Evolutionary conservation across 2,888 invertebrate genomes (phyloP), one percentile per base, ranked within the genome.

Genomic region (Agriotes lineatus): DNA sequence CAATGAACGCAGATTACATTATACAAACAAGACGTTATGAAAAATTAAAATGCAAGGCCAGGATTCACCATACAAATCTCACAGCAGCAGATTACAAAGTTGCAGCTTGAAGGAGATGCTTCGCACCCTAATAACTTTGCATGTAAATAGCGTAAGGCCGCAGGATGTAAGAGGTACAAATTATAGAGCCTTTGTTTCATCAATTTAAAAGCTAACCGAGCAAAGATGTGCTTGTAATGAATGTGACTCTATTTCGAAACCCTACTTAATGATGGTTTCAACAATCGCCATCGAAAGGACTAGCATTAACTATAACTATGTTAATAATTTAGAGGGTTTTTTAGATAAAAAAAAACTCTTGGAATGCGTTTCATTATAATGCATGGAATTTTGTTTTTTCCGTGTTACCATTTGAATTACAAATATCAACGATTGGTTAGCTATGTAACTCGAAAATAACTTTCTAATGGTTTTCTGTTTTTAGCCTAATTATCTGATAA

Each of bases 131-230:
- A 77, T 76, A 75, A 75, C 74, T 77, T 76, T 74, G 74, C 73
- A 76, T 77, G 74, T 74, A 77, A 77, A 77, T 77, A 72, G 74
- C 72, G 70, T 72, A 69, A 67, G 74, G 69, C 71, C 69, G 69
- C 71, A 72, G 72, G 72, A 73, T 72, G 69, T 71, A 65, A 74
- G 71, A 75, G 73, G 74, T 71, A 73, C 74, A 75, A 75, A 75
- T 75, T 75, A 74, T 71, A 58, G 56, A 72, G 72, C 74, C 71
- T 72, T 72, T 74, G 74, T 75, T 75, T 74, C 74, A 75, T 74
- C 74, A 74, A 74, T 76, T 75, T 75, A 74, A 74, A 74, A 72
- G 74, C 71, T 68, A 72, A 70, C 70, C 56, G 30, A 44, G 54
- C 39, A 57, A 54, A 56, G 48, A 45, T 56, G 60, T 42, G 67